Base-by-base conservation (phyloP, 2,113 vertebrate genomes). In the Hippocampus barbouri region DNA sequence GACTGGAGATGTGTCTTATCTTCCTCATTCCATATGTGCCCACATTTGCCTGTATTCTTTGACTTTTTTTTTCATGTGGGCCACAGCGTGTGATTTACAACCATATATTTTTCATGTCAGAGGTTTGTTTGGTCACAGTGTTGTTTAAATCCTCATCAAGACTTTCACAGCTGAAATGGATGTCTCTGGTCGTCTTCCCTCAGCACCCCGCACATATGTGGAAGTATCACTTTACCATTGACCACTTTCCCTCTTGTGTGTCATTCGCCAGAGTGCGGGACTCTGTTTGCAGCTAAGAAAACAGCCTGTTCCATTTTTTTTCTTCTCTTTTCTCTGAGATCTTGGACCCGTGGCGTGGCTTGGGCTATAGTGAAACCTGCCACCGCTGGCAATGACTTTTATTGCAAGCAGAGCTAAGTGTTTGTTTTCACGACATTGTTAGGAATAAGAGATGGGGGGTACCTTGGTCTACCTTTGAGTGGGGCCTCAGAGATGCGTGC, bases 121-220 rank as follows among this genome's bases (percentile, higher is more conserved):
- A 69, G 76, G 45, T 75, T 60, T 90, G 80, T 92, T 92, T 91
- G 70, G 83, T 89, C 91, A 91, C 87, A 84, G 83, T 86, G 87
- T 90, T 89, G 86, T 89, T 92, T 90, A 91, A 91, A 86, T 64
- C 78, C 82, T 85, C 88, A 88, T 90, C 85, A 90, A 77, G 77
- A 85, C 76, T 78, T 83, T 62, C 65, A 81, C 85, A 78, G 73
- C 41, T 71, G 73, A 87, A 89, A 91, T 84, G 73, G 78, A 84
- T 86, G 82, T 86, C 77, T 89, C 84, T 88, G 78, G 78, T 75
- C 79, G 72, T 79, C 69, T 79, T 79, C 77, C 78, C 80, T 75
- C 64, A 70, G 71, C 83, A 86, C 84, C 87, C 87, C 81, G 79
- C 77, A 84, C 87, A 86, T 82, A 82, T 89, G 80, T 91, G 89